Conservation (phyloP, 2,113 vertebrate species). For the Melanerpes formicivorus region DNA sequence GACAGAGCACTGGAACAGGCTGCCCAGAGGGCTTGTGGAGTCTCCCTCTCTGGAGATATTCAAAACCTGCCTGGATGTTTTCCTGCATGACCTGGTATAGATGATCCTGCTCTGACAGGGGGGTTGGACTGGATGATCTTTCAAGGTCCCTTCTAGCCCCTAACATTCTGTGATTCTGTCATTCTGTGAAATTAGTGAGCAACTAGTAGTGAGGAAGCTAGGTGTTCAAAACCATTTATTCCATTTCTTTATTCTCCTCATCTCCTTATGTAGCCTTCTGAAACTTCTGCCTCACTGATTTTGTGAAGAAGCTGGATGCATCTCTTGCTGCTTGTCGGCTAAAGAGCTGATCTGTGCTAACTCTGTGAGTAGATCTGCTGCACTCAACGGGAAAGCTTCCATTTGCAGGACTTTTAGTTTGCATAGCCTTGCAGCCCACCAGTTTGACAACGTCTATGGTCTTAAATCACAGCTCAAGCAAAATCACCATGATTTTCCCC, state of each 20-base stretch:
- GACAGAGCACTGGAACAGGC: too few species aligned
- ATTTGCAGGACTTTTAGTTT: not conserved
- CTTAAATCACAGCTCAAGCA: conserved; percentile 11
- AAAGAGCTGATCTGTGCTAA: not conserved
- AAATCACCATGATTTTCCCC: not conserved
- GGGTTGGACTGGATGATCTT: too few species aligned
- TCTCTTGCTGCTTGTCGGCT: not conserved
- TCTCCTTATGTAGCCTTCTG: not conserved
- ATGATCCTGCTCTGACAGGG: too few species aligned
- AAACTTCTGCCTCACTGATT: not conserved
- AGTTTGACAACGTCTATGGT: not conserved
- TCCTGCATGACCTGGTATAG: too few species aligned
- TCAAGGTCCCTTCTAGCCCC: too few species aligned
- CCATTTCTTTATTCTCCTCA: not conserved
- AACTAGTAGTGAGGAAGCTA: not conserved
- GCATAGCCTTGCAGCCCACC: not conserved
- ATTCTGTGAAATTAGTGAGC: not conserved
- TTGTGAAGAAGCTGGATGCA: not conserved
- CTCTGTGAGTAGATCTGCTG: not conserved
- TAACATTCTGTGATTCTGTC: too few species aligned
- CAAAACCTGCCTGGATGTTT: too few species aligned
- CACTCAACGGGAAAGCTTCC: not conserved
- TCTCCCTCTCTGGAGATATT: too few species aligned
- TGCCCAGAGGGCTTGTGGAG: too few species aligned
- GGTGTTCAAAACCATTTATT: not conserved